Evolutionary conservation across 2,888 invertebrate species (phyloP).

Genomic region (Hartigia nigra): DNA sequence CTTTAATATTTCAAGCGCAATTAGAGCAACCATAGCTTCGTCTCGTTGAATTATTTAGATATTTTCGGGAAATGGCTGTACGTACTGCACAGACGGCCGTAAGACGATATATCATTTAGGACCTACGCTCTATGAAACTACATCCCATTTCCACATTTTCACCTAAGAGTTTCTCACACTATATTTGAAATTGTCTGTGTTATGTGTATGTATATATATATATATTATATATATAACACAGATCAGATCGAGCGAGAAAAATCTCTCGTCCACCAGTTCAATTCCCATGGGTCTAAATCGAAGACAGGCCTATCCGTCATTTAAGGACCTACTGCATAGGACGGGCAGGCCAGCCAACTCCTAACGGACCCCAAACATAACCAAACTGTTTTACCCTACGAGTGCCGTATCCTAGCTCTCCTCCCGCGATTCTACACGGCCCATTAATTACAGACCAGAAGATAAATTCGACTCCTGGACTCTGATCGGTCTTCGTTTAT

Average conservation of each 20-base stretch:
- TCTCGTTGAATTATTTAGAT: slow-evolving; percentile 48
- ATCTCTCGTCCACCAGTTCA: not conserved
- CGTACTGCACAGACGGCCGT: slow-evolving; percentile 2
- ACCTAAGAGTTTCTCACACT: too few relatives aligned
- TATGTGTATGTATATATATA: too few relatives aligned
- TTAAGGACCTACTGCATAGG: not conserved
- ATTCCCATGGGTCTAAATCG: not conserved
- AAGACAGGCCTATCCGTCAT: not conserved
- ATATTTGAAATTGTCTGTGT: too few relatives aligned
- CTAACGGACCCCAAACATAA: not conserved
- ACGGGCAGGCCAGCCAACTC: not conserved
- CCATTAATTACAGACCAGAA: slow-evolving; percentile 4
- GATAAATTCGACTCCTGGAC: slow-evolving; percentile 3
- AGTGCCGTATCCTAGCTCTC: not conserved
- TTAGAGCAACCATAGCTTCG: slow-evolving; percentile 44
- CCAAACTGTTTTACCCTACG: not conserved
- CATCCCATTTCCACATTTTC: too few relatives aligned
- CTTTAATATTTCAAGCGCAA: slow-evolving; percentile 51
- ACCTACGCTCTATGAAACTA: too few relatives aligned
- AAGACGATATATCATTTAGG: slow-evolving; percentile 37
- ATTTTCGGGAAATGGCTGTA: slow-evolving; percentile 34
- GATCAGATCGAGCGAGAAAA: not conserved
- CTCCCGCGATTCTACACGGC: not conserved
- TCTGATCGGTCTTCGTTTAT: slow-evolving; percentile 1
- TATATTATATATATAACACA: not conserved